phyloP scores from a whole-genome alignment of 1,140 invertebrate species.

The Trinorchestia longiramus region DNA sequence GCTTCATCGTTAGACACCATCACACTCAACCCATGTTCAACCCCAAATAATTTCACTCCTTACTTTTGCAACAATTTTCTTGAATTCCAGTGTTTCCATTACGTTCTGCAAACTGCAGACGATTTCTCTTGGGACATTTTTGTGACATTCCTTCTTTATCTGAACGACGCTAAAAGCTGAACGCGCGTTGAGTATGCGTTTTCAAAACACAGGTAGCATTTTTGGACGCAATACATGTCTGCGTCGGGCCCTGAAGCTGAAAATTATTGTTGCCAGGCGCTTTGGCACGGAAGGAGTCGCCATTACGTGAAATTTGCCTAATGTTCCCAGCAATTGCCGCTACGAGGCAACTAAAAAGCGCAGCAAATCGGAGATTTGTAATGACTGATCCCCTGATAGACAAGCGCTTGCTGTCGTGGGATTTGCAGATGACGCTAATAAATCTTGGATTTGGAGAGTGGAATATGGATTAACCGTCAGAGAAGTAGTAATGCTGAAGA shows the following conservation, averaged over 20 bases:
- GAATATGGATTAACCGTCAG: not conserved
- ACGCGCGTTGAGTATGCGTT: not conserved
- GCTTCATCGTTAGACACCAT: no score
- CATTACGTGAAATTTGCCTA: not conserved
- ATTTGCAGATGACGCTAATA: not conserved
- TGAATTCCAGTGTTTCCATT: not conserved
- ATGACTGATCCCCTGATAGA: not conserved
- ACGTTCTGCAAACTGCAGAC: not conserved
- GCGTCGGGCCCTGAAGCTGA: not conserved
- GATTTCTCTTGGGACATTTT: not conserved
- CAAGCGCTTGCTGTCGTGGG: not conserved
- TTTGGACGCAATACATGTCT: not conserved
- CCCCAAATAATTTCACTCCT: not conserved
- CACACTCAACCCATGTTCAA: not conserved
- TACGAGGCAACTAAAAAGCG: not conserved
- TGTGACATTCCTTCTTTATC: not conserved
- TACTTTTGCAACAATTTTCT: not conserved
- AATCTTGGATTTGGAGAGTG: not conserved
- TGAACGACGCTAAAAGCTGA: not conserved
- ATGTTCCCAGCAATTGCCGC: not conserved
- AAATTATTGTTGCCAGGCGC: not conserved
- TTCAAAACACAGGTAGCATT: not conserved
- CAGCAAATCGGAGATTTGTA: not conserved
- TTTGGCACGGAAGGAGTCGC: not conserved
- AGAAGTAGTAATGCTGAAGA: not conserved